Evolutionary conservation across 1,140 invertebrate species (phyloP).

Genomic region (Chrysomallon squamiferum): DNA sequence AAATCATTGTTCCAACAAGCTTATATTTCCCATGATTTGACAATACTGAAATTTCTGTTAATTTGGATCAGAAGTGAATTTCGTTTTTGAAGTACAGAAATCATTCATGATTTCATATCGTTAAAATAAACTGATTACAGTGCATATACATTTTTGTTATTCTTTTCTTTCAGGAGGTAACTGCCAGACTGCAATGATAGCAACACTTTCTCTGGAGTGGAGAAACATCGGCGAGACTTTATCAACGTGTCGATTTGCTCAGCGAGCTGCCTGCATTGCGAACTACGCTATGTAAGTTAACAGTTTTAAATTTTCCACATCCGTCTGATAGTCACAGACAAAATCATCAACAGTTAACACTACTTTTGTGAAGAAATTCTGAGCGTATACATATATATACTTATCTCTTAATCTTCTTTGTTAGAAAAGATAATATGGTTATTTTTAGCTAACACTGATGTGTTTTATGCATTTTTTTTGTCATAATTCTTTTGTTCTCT

Average conservation of each 20-base stretch:
- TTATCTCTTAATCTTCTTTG: neutral
- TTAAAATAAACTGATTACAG: no score
- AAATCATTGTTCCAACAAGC: no score
- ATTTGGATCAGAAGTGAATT: no score
- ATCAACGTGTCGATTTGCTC: constrained; percentile 58
- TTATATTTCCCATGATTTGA: no score
- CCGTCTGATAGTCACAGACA: neutral
- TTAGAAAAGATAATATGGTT: no score
- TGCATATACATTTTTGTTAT: no score
- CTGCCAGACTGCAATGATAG: constrained; percentile 59
- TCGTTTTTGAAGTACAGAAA: no score
- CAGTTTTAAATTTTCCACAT: neutral
- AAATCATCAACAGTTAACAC: neutral
- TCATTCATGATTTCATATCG: neutral
- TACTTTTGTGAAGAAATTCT: neutral
- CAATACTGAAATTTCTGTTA: no score
- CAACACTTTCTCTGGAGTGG: constrained; percentile 53
- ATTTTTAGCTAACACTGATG: no score
- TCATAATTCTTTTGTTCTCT: neutral
- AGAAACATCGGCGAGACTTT: constrained; percentile 54
- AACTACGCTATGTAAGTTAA: constrained; percentile 54
- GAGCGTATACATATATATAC: neutral
- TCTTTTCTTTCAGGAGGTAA: constrained; percentile 53
- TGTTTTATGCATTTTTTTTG: neutral
- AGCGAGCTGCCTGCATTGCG: constrained; percentile 57